Evolutionary conservation across 30 jellyfish, hydroid and myxozoan genomes (phyloP).

Genomic region (Turritopsis dohrnii): DNA sequence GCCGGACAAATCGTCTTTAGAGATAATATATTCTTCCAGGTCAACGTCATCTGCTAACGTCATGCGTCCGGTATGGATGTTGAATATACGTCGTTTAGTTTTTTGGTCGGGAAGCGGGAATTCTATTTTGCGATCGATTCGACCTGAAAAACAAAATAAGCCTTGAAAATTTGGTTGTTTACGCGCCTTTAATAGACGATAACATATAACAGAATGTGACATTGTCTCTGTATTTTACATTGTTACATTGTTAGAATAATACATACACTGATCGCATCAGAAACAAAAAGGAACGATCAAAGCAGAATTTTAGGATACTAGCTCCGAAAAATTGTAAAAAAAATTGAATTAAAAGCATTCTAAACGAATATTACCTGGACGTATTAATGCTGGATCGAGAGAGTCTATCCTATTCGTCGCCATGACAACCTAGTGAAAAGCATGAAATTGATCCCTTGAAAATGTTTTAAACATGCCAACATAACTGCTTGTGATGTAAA

Average conservation of each 20-base stretch:
- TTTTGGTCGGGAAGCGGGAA: conserved; percentile 97
- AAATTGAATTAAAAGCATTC: too few species aligned
- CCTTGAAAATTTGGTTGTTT: too few species aligned
- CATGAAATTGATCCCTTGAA: background rate
- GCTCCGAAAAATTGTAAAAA: too few species aligned
- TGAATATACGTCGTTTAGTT: conserved; percentile 86
- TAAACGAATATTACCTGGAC: conserved; percentile 74
- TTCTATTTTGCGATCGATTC: conserved; percentile 96
- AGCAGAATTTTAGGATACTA: too few species aligned
- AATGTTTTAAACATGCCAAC: background rate
- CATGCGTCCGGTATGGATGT: conserved; percentile 92
- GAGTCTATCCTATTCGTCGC: conserved; percentile 99
- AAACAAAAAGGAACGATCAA: too few species aligned
- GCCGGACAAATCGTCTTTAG: conserved; percentile 96
- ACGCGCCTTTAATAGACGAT: background rate
- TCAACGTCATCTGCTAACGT: conserved; percentile 88
- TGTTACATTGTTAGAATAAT: too few species aligned
- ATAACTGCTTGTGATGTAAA: background rate
- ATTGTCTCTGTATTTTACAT: background rate
- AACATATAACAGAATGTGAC: background rate
- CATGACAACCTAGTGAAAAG: conserved; percentile 71
- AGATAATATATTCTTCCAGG: conserved; percentile 78
- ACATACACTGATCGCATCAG: too few species aligned
- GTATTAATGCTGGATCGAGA: conserved; percentile 95
- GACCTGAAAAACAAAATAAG: conserved; percentile 46